Base-by-base conservation (phyloP, 1,140 invertebrate genomes). In the Physella acuta region DNA sequence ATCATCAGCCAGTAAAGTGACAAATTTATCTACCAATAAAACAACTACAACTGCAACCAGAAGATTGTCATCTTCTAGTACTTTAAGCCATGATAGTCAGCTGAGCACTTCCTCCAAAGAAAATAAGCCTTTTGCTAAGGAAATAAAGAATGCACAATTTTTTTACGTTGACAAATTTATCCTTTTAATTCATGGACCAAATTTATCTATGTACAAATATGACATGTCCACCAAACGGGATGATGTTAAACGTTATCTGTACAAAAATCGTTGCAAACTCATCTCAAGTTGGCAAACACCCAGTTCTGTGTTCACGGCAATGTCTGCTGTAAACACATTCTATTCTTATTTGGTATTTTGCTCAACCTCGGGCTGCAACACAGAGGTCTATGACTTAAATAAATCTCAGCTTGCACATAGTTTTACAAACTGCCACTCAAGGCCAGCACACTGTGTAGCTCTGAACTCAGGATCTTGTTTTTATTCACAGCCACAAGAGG, bases 161-260 rank as follows among this genome's bases (percentile, higher is more conserved):
- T 86, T 81, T 70, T 86, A 85, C 68, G 78, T 86, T 76, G 85
- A 86, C 70, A 82, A 83, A 60, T 86, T 86, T 72, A 77, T 86
- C 16, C 56, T 86, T 5, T 17, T 84, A 34, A 75, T 81, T 33
- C 75, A 74, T 56, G 83, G 81, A 36, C 81, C 80, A 66, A 68
- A 60, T 30, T 59, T 86, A 33, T 79, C 74, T 65, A 61, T 86
- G 68, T 86, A 85, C 74, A 85, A 85, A 73, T 86, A 85, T 66
- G 67, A 77, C 53, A 61, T 86, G 36, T 79, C 85, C 67, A 66
- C 72, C 14, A 70, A 71, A 24, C 83, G 83, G 74, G 73, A 80
- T 53, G 82, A 84, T 58, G 76, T 86, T 20, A 82, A 82, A 76
- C 79, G 81, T 77, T 85, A 79, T 68, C 69, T 61, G 11, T 60